Evolutionary conservation across 2,113 vertebrate species (phyloP), one percentile per base, ranked within the genome.

Genomic region (Motacilla tschutschensis): DNA sequence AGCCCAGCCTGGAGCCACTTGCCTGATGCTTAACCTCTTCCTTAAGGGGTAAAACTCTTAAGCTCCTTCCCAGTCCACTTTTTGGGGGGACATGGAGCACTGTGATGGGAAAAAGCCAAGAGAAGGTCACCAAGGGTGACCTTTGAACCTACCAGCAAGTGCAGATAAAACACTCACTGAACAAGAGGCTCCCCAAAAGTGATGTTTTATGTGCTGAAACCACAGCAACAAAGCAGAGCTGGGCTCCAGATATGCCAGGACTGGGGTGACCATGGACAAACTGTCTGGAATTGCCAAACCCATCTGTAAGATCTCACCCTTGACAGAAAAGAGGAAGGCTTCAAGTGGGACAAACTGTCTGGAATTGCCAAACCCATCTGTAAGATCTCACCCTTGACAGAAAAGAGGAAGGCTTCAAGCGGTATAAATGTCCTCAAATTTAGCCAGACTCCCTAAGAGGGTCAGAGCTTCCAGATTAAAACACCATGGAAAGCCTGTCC

Each of bases 401-500:
- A 26, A 29, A 83, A 47, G 5, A 1, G 9, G 19, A 51, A 65
- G 29, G 12, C 14, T 38, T 33, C 59, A 53, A 70, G 51, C 36
- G 29, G 26, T 7, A 60, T 2, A 2, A 75, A 20, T 3, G 25
- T 14, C 31, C 54, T 57, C 51, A 43, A 40, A 72, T 3, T 5
- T 5, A 88, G 40, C 14, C 36, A 50, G 21, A 46, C 2, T 5
- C 19, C 5, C 17, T 8, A 40, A 46, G 26, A 40, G 14, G 31
- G 63, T 44, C 28, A 51, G 48, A 85, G 47, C 29, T 15, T 11
- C 17, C 50, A 51, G 38, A 29, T 8, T 48, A 73, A 47, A 67
- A 48, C 0, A 17, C 17, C 29, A 50, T 0, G 1, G 44, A n/a
- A 69, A 82, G 29, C 12, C 82, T 2, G 0, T 24, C 18, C 40